Conservation (phyloP, 2,888 invertebrate species). For the Phorcus lineatus region DNA sequence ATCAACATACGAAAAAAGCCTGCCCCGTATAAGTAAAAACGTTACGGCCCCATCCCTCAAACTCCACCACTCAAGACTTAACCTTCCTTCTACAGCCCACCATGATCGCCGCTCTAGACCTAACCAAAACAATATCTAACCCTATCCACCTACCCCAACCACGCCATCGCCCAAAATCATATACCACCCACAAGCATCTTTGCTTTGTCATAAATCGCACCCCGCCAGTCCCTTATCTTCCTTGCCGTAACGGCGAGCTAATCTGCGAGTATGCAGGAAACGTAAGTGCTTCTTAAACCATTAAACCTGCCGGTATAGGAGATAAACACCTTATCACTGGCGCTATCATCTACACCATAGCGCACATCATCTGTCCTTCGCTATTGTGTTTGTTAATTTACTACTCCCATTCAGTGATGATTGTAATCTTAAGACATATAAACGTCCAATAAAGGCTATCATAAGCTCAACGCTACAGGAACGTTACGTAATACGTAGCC, state of each 20-base stretch:
- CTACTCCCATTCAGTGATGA: background rate
- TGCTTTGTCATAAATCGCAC: background rate
- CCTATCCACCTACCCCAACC: background rate
- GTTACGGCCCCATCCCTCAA: background rate
- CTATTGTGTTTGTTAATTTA: background rate
- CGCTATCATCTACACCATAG: background rate
- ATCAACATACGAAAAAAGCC: too few species aligned
- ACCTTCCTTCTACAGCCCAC: background rate
- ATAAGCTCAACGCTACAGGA: too few species aligned
- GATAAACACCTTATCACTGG: background rate
- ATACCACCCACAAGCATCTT: background rate
- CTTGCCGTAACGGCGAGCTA: background rate
- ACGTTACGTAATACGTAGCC: too few species aligned
- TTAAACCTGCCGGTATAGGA: background rate
- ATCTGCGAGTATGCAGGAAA: background rate
- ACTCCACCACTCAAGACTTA: background rate
- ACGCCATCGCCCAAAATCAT: background rate
- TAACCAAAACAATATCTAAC: background rate
- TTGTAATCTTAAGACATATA: too few species aligned
- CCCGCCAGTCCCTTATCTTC: background rate
- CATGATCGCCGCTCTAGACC: background rate
- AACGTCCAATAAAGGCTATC: too few species aligned
- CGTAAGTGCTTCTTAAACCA: background rate
- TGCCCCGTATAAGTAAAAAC: too few species aligned
- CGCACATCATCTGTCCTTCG: background rate